Percentiles rank a stretch among this genome's conserved stretches.
phyloP scores from a whole-genome alignment of 2,113 vertebrate species.

The Stercorarius parasiticus region DNA sequence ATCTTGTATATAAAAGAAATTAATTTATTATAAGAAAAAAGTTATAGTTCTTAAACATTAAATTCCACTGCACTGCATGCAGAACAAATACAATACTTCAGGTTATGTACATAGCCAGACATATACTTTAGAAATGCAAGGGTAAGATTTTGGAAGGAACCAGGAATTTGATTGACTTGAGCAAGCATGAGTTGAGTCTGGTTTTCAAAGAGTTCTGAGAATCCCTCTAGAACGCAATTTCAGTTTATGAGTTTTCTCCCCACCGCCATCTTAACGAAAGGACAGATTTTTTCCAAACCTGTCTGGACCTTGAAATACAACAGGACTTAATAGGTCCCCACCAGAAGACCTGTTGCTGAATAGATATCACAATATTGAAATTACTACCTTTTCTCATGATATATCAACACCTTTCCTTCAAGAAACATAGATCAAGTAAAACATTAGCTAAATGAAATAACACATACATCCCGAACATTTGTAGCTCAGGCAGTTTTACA shows the following conservation, averaged over 20 bases:
- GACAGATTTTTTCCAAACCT: not conserved
- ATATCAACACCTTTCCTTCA: not conserved
- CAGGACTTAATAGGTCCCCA: not conserved
- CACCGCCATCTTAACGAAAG: not conserved
- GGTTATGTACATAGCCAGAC: not conserved
- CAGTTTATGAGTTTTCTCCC: not conserved
- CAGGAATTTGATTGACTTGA: not conserved
- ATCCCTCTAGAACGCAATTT: not conserved
- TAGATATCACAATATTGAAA: not conserved
- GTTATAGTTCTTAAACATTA: not conserved
- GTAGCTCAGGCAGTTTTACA: not conserved
- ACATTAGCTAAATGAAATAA: slow-evolving; percentile 18
- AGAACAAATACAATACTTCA: not conserved
- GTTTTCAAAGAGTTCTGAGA: not conserved
- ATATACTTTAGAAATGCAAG: not conserved
- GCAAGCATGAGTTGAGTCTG: not conserved
- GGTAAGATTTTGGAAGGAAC: not conserved
- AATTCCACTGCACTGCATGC: not conserved
- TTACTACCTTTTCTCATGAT: not conserved
- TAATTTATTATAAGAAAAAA: not conserved
- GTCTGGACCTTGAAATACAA: not conserved
- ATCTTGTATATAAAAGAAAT: not conserved
- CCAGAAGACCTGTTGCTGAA: not conserved
- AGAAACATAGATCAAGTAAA: not conserved
- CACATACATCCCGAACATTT: not conserved